Conservation (phyloP, 2,113 vertebrate genomes). For the Psilopsiagon aymara region DNA sequence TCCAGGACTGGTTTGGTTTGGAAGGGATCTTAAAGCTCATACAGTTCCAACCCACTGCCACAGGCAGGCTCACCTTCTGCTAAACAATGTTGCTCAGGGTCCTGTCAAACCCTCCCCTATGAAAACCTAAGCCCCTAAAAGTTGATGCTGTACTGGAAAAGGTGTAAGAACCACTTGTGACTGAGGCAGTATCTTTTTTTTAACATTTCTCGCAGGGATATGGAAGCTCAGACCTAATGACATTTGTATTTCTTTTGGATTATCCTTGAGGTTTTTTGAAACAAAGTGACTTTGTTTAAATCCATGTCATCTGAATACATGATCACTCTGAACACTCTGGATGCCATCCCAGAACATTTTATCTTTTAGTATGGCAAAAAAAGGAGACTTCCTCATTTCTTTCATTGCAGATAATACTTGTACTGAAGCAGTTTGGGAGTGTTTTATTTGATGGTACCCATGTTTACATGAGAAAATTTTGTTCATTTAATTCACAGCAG, state of each 20-base stretch:
- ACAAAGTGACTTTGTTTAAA: neutral
- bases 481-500: neutral
- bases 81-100: neutral
- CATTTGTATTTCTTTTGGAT: neutral
- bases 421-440: neutral
- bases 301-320: neutral
- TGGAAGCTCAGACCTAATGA: neutral
- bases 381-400: neutral
- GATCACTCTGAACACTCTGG: neutral
- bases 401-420: neutral
- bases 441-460: neutral
- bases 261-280: neutral
- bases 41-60: neutral
- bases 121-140: neutral
- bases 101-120: neutral
- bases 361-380: neutral
- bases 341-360: conserved; percentile 19
- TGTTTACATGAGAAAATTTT: neutral
- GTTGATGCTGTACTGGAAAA: neutral
- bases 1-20: neutral
- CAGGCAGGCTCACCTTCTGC: neutral
- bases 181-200: neutral
- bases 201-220: neutral
- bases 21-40: neutral
- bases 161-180: neutral